phyloP scores from a whole-genome alignment of 2,888 invertebrate genomes.

The Drosophila aldrichi region DNA sequence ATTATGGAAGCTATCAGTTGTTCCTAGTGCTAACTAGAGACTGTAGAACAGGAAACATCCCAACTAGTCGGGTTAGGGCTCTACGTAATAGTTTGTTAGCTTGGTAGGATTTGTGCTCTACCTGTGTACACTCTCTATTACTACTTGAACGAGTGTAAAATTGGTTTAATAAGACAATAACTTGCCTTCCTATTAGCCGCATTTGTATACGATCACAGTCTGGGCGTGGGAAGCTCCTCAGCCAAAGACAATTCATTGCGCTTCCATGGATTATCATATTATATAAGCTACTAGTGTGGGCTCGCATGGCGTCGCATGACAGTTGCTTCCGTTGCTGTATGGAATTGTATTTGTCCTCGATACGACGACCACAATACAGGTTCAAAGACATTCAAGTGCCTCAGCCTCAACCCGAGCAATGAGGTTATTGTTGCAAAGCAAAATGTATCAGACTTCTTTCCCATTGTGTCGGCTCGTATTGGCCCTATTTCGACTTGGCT shows the following conservation, averaged over 20 bases:
- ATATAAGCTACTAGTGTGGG: slow-evolving; percentile 57
- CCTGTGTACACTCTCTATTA: not conserved
- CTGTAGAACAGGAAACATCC: no score
- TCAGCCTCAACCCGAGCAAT: not conserved
- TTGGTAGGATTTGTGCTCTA: not conserved
- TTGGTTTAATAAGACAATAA: slow-evolving; percentile 1
- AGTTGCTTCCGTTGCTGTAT: slow-evolving; percentile 19
- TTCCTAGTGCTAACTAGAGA: no score
- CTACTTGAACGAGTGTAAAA: not conserved
- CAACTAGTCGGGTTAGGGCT: not conserved
- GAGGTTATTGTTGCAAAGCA: not conserved
- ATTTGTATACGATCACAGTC: not conserved
- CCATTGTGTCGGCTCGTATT: not conserved
- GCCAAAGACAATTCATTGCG: not conserved
- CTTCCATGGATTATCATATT: slow-evolving; percentile 47
- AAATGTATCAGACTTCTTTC: no score
- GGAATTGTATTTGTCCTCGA: slow-evolving; percentile 28
- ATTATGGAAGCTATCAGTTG: no score
- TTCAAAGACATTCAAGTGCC: slow-evolving; percentile 6
- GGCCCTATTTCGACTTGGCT: not conserved
- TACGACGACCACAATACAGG: slow-evolving; percentile 8
- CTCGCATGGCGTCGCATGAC: slow-evolving; percentile 11
- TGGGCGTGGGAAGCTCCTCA: slow-evolving; percentile 22
- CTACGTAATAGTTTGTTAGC: not conserved
- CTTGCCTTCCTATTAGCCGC: slow-evolving; percentile 4